A percentile compares a stretch with the other conserved stretches of the same genome.
phyloP scores from a whole-genome alignment of 2,797 vertebrate genomes.

The Melopsittacus undulatus region DNA sequence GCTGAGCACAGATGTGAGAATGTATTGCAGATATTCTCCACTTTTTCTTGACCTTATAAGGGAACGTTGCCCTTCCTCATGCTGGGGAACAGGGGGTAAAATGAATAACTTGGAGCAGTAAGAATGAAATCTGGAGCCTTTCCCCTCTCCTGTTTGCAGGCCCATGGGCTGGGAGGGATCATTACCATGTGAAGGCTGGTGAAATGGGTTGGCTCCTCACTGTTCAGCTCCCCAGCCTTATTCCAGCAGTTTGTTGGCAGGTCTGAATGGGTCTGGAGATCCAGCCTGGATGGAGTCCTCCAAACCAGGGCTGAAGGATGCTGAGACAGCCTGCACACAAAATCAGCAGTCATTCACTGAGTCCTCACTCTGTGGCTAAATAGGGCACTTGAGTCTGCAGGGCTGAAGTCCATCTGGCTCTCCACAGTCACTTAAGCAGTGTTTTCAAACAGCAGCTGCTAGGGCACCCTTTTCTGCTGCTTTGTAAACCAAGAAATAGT shows the following conservation, averaged over 20 bases:
- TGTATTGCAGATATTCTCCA: slow-evolving; percentile 41
- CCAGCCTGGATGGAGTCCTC: background rate
- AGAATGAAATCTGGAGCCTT: slow-evolving; percentile 44
- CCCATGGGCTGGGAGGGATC: background rate
- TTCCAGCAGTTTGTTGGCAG: background rate
- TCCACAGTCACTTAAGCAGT: background rate
- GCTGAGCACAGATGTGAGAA: slow-evolving; percentile 53
- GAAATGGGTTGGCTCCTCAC: background rate
- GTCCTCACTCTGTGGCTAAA: background rate
- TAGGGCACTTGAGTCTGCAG: background rate
- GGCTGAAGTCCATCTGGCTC: slow-evolving; percentile 32
- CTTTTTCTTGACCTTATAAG: slow-evolving; percentile 56
- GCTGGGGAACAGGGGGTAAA: background rate
- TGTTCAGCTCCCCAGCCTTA: background rate
- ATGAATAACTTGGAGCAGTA: slow-evolving; percentile 4
- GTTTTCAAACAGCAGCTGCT: slow-evolving; percentile 13
- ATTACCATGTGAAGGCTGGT: slow-evolving; percentile 16
- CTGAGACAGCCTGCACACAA: background rate
- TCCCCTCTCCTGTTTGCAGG: background rate
- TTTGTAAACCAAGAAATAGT: background rate
- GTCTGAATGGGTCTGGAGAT: background rate
- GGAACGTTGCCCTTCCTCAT: background rate
- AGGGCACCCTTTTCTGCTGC: background rate
- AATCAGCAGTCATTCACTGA: background rate
- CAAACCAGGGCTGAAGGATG: background rate